Evolutionary conservation across 2,113 vertebrate genomes (phyloP).

Genomic region (Passer montanus): DNA sequence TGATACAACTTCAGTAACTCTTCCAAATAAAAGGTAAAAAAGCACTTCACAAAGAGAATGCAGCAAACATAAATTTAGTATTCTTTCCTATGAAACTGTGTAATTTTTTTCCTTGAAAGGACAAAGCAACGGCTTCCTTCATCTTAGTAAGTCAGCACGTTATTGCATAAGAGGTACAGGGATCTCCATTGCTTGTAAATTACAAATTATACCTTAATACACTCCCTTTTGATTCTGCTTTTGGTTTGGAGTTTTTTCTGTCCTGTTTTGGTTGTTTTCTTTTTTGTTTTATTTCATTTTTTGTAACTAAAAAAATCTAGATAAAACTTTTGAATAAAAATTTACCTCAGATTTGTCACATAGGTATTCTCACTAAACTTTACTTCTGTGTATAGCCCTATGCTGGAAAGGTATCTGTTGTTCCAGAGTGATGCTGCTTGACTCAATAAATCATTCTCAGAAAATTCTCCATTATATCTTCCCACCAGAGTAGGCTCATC

Average conservation of each 20-base stretch:
- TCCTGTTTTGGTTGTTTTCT: neutral
- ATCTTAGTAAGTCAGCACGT: neutral
- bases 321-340: neutral
- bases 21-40: neutral
- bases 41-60: neutral
- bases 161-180: neutral
- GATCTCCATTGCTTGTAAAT: neutral
- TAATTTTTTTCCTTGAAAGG: neutral
- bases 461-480: neutral
- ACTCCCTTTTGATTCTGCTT: neutral
- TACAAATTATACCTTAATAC: neutral
- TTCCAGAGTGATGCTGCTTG: neutral
- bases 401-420: neutral
- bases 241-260: neutral
- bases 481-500: neutral
- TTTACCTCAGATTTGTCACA: neutral
- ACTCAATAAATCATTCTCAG: slow-evolving; percentile 1
- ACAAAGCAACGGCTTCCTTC: neutral
- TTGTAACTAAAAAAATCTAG: neutral
- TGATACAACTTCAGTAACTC: neutral
- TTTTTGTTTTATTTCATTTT: neutral
- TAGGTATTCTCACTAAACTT: neutral
- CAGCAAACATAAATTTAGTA: neutral
- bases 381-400: neutral
- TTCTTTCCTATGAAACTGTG: neutral